phyloP scores from a whole-genome alignment of 64 coral and sea anemone species.

The Dendrophyllia cribrosa region DNA sequence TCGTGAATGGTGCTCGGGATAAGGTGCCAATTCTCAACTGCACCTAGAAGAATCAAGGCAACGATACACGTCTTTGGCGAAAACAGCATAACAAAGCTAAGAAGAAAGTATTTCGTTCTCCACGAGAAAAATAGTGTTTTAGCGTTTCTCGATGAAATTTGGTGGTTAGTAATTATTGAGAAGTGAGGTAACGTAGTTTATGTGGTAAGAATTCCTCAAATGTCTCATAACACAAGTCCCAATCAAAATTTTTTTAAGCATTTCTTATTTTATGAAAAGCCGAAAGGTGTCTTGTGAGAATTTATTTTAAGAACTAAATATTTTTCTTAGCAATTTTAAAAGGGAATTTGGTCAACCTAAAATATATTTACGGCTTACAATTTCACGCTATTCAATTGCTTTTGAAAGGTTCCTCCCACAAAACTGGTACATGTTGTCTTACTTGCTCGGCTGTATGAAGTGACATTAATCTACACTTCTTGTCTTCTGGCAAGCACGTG shows the following conservation, averaged over 20 bases:
- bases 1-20: neutral
- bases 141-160: neutral
- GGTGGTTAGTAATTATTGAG: conserved; percentile 13
- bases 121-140: neutral
- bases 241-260: no score
- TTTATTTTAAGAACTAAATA: no score
- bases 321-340: neutral
- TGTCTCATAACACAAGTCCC: no score
- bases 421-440: conserved; percentile 1
- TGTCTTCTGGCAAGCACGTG: no score
- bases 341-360: no score
- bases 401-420: conserved; percentile 6
- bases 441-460: neutral
- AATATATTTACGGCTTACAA: neutral
- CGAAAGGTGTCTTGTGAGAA: no score
- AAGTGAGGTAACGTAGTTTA: neutral
- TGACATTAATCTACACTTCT: no score
- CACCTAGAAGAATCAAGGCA: neutral
- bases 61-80: neutral
- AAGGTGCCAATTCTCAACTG: neutral
- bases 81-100: neutral
- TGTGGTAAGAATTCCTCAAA: conserved; percentile 7
- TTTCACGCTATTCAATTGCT: no score
- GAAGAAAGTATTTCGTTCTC: neutral
- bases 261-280: no score